A percentile compares a stretch with the other conserved stretches of the same genome.
Evolutionary conservation across 2,888 invertebrate genomes (phyloP).

Genomic region (Sturmia bella): DNA sequence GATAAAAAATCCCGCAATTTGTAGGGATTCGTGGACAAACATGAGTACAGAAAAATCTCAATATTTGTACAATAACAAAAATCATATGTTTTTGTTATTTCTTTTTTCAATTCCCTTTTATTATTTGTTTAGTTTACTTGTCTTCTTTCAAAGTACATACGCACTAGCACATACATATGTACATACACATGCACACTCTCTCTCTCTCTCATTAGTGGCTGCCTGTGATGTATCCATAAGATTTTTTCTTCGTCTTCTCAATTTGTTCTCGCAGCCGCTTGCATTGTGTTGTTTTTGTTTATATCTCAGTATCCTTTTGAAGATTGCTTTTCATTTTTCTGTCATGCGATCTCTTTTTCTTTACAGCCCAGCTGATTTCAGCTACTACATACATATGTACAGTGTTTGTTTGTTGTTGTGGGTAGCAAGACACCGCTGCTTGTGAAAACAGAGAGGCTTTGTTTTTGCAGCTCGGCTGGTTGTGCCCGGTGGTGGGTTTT

Average conservation of each 20-base stretch:
- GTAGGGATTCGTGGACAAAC: conserved; percentile 7
- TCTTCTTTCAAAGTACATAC: conserved; percentile 11
- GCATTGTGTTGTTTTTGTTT: conserved; percentile 20
- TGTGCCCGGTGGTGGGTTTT: conserved; percentile 54
- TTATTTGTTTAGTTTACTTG: conserved; percentile 3
- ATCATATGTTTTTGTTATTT: conserved; percentile 70
- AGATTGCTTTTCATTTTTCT: conserved; percentile 12
- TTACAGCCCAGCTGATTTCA: conserved; percentile 46
- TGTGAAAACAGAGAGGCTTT: conserved; percentile 43
- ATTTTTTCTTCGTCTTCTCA: conserved; percentile 12
- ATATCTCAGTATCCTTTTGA: conserved; percentile 38
- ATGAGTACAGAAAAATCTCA: conserved; percentile 38
- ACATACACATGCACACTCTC: background rate
- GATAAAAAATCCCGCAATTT: conserved; percentile 16
- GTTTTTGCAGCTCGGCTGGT: conserved; percentile 3
- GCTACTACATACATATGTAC: too few species aligned
- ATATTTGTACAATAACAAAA: conserved; percentile 67
- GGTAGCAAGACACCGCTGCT: conserved; percentile 34
- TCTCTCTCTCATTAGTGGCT: background rate
- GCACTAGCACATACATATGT: background rate
- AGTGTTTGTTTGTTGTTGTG: conserved; percentile 29
- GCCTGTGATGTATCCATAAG: conserved; percentile 32
- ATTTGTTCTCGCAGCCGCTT: background rate
- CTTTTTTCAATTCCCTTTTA: conserved; percentile 26
- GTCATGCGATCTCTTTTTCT: conserved; percentile 17